Percentiles rank a stretch among this genome's conserved stretches.
These are phyloP conservation scores for Sebastes cheni DNA, from an alignment of 2,797 vertebrate genomes.

Conservation along the genomic window DNA sequence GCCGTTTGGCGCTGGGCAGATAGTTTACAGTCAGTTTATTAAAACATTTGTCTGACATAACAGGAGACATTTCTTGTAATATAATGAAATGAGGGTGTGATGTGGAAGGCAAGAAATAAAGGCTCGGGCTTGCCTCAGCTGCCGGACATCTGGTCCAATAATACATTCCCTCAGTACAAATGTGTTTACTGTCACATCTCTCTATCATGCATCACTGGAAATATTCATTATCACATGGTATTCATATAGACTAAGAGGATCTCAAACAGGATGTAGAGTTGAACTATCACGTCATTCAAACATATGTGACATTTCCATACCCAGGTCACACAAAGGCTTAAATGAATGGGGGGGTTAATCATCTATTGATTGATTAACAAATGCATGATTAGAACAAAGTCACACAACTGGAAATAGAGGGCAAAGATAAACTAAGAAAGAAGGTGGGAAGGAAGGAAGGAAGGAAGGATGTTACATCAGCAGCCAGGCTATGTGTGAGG, in stretches of 20 bases:
- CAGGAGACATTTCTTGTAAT: background rate
- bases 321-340: conserved; percentile 26
- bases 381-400: background rate
- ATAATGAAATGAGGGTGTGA: background rate
- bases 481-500: too few species aligned
- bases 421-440: background rate
- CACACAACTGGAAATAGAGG: background rate
- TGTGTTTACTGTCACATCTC: conserved; percentile 19
- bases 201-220: background rate
- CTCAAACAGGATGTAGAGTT: conserved; percentile 22
- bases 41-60: background rate
- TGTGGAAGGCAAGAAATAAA: background rate
- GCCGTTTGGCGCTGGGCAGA: too few species aligned
- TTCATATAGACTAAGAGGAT: background rate
- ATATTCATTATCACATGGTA: background rate
- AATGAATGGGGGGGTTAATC: conserved; percentile 18
- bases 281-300: conserved; percentile 18
- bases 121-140: background rate
- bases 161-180: background rate
- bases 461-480: too few species aligned
- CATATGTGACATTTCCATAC: conserved; percentile 24
- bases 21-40: background rate
- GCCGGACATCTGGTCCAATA: background rate
- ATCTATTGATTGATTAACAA: background rate
- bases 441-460: background rate